Evolutionary conservation across 2,888 invertebrate species (phyloP).

Genomic region (Theodoxus fluviatilis): DNA sequence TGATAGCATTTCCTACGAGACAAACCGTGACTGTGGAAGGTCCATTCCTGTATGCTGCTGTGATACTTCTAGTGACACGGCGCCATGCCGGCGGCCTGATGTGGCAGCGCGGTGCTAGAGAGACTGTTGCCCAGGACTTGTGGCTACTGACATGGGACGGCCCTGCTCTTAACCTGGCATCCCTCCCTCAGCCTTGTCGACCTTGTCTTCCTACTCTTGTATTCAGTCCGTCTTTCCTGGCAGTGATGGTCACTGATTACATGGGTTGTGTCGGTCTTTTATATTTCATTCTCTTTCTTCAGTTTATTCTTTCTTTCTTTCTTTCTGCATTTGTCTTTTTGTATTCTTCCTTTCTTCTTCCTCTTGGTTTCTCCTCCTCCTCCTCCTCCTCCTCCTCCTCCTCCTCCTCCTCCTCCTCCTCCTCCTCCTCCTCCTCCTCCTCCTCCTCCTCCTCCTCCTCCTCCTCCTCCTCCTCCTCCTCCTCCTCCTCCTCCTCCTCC

Average conservation of each 20-base stretch:
- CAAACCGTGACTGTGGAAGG: too few species aligned
- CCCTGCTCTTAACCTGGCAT: too few species aligned
- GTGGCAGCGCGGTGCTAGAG: too few species aligned
- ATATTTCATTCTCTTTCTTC: background rate
- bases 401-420: background rate
- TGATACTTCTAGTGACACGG: too few species aligned
- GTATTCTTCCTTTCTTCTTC: background rate
- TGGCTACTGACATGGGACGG: too few species aligned
- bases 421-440: background rate
- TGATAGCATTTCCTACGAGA: too few species aligned
- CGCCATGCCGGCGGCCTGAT: too few species aligned
- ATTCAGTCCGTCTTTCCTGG: conserved; percentile 16
- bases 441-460: conserved; percentile 3
- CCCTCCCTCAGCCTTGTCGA: too few species aligned
- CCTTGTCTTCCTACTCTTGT: too few species aligned
- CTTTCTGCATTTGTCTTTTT: background rate
- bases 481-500: conserved; percentile 22
- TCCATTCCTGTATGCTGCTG: too few species aligned
- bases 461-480: conserved; percentile 1
- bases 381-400: background rate
- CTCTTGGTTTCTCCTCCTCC: background rate
- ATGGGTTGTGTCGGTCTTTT: background rate
- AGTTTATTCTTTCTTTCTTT: background rate
- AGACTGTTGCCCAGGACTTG: too few species aligned
- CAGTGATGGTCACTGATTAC: background rate